phyloP scores from a whole-genome alignment of 2,113 vertebrate species.

The Nestor notabilis region DNA sequence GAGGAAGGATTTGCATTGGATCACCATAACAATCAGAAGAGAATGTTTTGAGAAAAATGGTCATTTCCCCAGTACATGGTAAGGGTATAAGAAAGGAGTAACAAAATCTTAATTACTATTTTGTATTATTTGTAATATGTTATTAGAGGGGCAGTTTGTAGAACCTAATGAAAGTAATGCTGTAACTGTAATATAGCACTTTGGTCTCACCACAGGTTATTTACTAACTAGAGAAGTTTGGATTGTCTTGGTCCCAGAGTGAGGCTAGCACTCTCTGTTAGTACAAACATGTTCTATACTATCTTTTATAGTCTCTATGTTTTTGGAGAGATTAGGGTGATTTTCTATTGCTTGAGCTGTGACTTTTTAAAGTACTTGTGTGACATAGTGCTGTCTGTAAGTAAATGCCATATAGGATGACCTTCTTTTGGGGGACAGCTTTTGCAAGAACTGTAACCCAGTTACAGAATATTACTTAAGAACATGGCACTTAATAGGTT shows the following conservation, averaged over 20 bases:
- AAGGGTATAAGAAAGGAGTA: not conserved
- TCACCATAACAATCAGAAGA: not conserved
- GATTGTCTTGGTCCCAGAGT: not conserved
- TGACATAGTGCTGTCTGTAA: not conserved
- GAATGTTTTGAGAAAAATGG: not conserved
- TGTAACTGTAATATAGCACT: not conserved
- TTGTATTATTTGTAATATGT: not conserved
- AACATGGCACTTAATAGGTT: not conserved
- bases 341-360: constrained; percentile 1
- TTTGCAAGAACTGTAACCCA: not conserved
- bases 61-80: not conserved
- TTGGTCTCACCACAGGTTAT: not conserved
- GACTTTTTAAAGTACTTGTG: not conserved
- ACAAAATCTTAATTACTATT: not conserved
- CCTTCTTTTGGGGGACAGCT: not conserved
- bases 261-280: not conserved
- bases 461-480: not conserved
- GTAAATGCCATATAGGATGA: not conserved
- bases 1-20: not conserved
- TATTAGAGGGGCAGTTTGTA: not conserved
- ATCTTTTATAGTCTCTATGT: not conserved
- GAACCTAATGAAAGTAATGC: not conserved
- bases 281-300: not conserved
- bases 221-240: not conserved
- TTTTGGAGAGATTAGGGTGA: not conserved